Base-by-base conservation (phyloP, 2,113 vertebrate species). In the Petrocephalus microphthalmus region DNA sequence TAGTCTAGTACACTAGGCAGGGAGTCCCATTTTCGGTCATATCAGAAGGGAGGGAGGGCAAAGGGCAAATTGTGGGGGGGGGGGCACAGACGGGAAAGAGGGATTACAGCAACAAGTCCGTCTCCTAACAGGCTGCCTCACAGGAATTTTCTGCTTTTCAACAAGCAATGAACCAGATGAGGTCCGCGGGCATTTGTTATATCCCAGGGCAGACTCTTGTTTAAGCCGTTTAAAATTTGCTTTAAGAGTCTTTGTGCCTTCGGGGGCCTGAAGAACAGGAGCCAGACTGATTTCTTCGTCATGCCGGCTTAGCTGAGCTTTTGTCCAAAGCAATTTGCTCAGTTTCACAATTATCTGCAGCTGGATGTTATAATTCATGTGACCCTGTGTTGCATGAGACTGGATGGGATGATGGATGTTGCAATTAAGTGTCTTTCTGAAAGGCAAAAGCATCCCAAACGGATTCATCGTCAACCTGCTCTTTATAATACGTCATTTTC, bases 11-110 rank as follows among this genome's bases (percentile, higher is more conserved):
- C 78, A 42, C 33, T 42, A 7, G 2, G 13, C 78, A 83, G 20
- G 10, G 8, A 81, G 37, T 84, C 78, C 87, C 87, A 84, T 88
- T 88, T 84, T 57, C 82, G 78, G 87, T 82, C 54, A 84, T 88
- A 60, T 88, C 49, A 25, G 37, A 83, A 82, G 78, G 42, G 42
- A 25, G 19, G 78, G 78, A 84, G 87, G 87, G 51, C 71, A 82
- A 81, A 88, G 87, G 87, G 25, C 74, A 81, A 51, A 29, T 45
- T 52, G 33, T 4, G 87, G 17, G 47, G 67, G 85, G 56, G 22
- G 13, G 87, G 6, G 20, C 7, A 33, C 6, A 7, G 87, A 25
- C 67, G 20, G 15, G 33, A 82, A 87, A 52, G 57, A 45, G 7
- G 45, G 37, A 67, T 60, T 33, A 53, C 51, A 33, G 54, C 85